phyloP scores from a whole-genome alignment of 2,888 invertebrate species.

The Cosmopolites sordidus region DNA sequence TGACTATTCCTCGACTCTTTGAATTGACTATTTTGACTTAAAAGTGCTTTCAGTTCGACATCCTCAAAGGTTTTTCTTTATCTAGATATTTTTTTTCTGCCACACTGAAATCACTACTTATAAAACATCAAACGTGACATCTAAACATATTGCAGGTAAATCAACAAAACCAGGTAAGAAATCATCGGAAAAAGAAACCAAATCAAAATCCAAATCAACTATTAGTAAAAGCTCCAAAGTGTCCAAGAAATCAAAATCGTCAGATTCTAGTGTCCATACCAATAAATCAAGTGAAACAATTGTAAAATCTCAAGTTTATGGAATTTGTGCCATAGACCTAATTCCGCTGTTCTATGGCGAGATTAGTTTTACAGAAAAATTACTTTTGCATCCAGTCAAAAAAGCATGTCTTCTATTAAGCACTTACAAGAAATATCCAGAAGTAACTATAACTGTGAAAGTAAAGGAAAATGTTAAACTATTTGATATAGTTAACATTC shows the following conservation, averaged over 20 bases:
- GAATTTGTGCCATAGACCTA: conserved; percentile 34
- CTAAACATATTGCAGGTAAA: too few relatives aligned
- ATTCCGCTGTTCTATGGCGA: conserved; percentile 34
- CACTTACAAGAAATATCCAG: conserved; percentile 38
- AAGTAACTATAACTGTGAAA: conserved; percentile 34
- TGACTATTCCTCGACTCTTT: too few relatives aligned
- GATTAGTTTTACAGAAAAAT: conserved; percentile 29
- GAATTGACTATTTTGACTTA: too few relatives aligned
- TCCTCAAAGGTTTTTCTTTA: too few relatives aligned
- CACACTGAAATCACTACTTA: too few relatives aligned
- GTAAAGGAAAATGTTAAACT: conserved; percentile 29
- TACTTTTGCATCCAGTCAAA: conserved; percentile 34
- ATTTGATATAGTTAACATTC: conserved; percentile 32
- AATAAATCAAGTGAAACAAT: background rate
- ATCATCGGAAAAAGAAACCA: conserved; percentile 1
- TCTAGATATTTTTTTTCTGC: too few relatives aligned
- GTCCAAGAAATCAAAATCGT: conserved; percentile 8
- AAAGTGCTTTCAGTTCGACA: too few relatives aligned
- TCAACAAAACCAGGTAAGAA: conserved; percentile 6
- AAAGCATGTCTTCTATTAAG: conserved; percentile 33
- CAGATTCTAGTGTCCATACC: background rate
- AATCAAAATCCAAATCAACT: conserved; percentile 9
- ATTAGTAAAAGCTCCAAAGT: conserved; percentile 10
- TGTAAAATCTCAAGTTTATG: conserved; percentile 26
- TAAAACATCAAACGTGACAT: too few relatives aligned